phyloP scores from a whole-genome alignment of 2,888 invertebrate genomes.

The Beris chalybata region DNA sequence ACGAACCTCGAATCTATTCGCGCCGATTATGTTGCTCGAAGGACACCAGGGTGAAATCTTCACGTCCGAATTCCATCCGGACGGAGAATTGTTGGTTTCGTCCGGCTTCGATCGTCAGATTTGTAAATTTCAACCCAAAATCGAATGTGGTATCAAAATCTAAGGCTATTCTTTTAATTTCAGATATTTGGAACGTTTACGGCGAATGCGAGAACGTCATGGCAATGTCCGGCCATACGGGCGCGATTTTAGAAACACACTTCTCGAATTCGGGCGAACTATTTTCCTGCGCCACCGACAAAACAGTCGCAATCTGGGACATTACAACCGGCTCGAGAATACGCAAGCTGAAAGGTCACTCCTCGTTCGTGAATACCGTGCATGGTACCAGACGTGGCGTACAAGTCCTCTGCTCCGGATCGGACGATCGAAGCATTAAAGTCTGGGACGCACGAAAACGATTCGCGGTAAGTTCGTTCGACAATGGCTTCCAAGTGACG shows the following conservation, averaged over 20 bases:
- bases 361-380: conserved; percentile 73
- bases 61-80: conserved; percentile 90
- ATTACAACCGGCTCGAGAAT: conserved; percentile 83
- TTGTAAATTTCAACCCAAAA: conserved; percentile 63
- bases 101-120: conserved; percentile 95
- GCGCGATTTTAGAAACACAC: conserved; percentile 91
- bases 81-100: conserved; percentile 91
- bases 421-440: conserved; percentile 92
- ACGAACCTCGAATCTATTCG: conserved; percentile 83
- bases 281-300: conserved; percentile 92
- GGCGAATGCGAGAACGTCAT: conserved; percentile 98
- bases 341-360: conserved; percentile 86
- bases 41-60: conserved; percentile 98
- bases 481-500: conserved; percentile 77
- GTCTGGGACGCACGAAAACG: conserved; percentile 92
- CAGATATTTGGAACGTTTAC: conserved; percentile 94
- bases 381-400: conserved; percentile 78
- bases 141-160: not conserved
- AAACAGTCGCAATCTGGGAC: conserved; percentile 95
- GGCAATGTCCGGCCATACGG: conserved; percentile 90
- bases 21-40: conserved; percentile 94
- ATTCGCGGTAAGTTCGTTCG: conserved; percentile 72
- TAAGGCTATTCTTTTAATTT: conserved; percentile 39
- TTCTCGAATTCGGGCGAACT: conserved; percentile 84
- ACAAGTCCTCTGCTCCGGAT: conserved; percentile 87